These are phyloP conservation scores for Lepidurus apus DNA, from an alignment of 1,140 invertebrate species.

Conservation along the genomic window DNA sequence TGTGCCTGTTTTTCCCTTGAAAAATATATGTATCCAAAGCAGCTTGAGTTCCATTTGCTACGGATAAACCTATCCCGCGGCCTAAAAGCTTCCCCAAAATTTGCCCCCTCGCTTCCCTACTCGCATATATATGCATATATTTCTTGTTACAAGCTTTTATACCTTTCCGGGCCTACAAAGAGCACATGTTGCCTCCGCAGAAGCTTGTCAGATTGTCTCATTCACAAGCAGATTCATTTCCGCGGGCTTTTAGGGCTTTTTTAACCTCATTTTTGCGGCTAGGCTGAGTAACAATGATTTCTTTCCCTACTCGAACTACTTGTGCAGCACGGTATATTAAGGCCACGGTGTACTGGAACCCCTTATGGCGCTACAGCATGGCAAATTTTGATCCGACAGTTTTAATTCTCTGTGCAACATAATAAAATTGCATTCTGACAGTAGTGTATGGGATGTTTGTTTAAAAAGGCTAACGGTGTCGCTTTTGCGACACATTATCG, in stretches of 20 bases:
- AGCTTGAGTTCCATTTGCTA: slow-evolving; percentile 18
- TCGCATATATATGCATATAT: background rate
- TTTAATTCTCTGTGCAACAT: too few species aligned
- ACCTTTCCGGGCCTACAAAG: background rate
- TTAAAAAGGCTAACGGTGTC: too few species aligned
- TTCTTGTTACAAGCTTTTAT: background rate
- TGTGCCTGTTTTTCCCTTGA: background rate
- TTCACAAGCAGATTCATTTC: slow-evolving; percentile 5
- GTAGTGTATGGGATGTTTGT: too few species aligned
- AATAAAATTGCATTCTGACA: too few species aligned
- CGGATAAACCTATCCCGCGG: background rate
- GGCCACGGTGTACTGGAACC: too few species aligned
- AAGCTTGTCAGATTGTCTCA: slow-evolving; percentile 1
- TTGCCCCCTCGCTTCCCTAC: background rate
- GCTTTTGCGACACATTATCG: too few species aligned
- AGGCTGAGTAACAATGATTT: background rate
- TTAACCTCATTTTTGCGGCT: background rate
- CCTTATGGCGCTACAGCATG: too few species aligned
- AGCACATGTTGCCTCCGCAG: slow-evolving; percentile 8
- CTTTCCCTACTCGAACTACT: background rate
- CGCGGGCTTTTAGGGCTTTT: background rate
- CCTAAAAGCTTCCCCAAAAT: background rate
- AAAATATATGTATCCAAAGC: slow-evolving; percentile 5
- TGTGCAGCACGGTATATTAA: too few species aligned
- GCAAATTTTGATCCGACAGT: too few species aligned